Conservation (phyloP, 2,797 vertebrate species). For the Phyllotis vaccarum region DNA sequence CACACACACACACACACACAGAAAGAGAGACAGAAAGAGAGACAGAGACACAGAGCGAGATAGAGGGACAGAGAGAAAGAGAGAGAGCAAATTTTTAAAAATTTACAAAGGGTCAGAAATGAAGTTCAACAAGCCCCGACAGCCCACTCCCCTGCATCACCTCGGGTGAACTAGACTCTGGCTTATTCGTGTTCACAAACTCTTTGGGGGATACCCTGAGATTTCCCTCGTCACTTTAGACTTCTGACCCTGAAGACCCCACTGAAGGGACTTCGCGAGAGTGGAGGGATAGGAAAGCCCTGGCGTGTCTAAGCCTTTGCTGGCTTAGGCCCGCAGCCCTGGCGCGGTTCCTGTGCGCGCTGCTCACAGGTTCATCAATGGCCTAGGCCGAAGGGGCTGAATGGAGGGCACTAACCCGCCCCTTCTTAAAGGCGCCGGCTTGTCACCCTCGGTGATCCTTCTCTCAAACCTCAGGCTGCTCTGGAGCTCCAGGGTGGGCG, state of each 20-base stretch:
- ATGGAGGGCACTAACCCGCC: constrained; percentile 77
- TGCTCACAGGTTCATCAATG: constrained; percentile 76
- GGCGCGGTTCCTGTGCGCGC: constrained; percentile 6
- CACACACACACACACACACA: not conserved
- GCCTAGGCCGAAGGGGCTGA: constrained; percentile 73
- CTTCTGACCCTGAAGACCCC: not conserved
- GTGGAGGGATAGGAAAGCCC: not conserved
- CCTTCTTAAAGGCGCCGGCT: constrained; percentile 79
- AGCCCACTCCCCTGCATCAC: not conserved
- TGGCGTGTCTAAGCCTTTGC: not conserved
- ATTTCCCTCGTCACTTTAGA: not conserved
- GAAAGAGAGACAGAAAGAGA: no score
- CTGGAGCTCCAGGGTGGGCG: constrained; percentile 62
- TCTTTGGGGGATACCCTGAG: not conserved
- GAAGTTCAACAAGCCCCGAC: not conserved
- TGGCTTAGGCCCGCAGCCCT: not conserved
- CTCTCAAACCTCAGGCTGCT: not conserved
- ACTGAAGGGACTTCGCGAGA: not conserved
- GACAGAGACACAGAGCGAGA: no score
- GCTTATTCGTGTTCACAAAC: not conserved
- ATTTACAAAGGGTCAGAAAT: not conserved
- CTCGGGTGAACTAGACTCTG: not conserved
- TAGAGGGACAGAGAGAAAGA: no score
- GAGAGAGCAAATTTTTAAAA: not conserved
- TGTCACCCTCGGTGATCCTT: not conserved